Conservation (phyloP, 2,888 invertebrate genomes). For the Spodoptera picta region DNA sequence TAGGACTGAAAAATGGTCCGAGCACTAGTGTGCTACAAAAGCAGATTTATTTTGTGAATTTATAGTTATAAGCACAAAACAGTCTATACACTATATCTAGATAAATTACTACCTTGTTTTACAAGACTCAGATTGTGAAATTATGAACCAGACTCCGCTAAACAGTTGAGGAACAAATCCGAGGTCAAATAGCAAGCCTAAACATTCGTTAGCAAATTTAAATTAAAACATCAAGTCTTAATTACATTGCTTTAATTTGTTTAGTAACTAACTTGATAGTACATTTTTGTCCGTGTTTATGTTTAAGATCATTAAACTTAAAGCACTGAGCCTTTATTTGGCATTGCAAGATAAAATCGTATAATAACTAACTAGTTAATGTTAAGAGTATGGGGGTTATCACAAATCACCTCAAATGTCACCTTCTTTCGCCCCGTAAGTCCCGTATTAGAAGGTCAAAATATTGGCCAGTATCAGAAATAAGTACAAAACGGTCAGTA, state of each 20-base stretch:
- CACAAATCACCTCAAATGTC: slow-evolving; percentile 24
- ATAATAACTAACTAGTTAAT: neutral
- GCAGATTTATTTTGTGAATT: too few relatives aligned
- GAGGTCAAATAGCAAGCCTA: neutral
- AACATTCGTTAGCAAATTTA: slow-evolving; percentile 3
- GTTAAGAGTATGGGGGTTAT: slow-evolving; percentile 32
- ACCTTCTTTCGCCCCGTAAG: slow-evolving; percentile 23
- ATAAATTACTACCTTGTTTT: too few relatives aligned
- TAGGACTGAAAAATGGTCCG: too few relatives aligned
- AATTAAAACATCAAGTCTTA: slow-evolving; percentile 6
- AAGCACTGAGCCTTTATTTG: slow-evolving; percentile 12
- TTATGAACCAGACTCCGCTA: neutral
- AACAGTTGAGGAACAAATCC: slow-evolving; percentile 1
- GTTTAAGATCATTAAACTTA: slow-evolving; percentile 9
- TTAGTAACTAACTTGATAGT: neutral
- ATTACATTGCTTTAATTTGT: slow-evolving; percentile 23
- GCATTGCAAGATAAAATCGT: slow-evolving; percentile 22
- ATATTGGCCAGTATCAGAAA: slow-evolving; percentile 18
- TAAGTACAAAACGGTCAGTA: slow-evolving; percentile 46
- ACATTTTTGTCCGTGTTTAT: slow-evolving; percentile 14
- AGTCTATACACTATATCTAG: too few relatives aligned
- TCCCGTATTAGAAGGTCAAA: slow-evolving; percentile 42
- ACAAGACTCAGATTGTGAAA: neutral
- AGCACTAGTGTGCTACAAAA: too few relatives aligned
- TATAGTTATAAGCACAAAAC: too few relatives aligned